Percentiles rank a stretch among this genome's conserved stretches.
These are phyloP conservation scores for Rhagologus leucostigma DNA, from an alignment of 2,113 vertebrate genomes.

Conservation along the genomic window DNA sequence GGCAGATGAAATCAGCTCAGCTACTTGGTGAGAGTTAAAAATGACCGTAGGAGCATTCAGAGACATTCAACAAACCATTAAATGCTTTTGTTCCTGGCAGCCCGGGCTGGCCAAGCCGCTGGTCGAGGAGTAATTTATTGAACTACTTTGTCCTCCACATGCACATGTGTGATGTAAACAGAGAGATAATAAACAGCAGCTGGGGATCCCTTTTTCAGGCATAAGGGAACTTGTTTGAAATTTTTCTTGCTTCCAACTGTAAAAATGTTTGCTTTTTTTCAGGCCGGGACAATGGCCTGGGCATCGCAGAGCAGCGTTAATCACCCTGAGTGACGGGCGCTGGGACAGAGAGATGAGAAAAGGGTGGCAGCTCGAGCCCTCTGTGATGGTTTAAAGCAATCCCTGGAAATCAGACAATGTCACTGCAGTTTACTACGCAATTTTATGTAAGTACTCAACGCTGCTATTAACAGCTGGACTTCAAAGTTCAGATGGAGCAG, in stretches of 20 bases:
- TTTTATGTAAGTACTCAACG: conserved; percentile 27
- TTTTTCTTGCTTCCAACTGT: conserved; percentile 58
- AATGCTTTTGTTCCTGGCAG: conserved; percentile 43
- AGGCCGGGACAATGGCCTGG: not conserved
- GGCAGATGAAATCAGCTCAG: not conserved
- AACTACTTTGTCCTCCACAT: conserved; percentile 54
- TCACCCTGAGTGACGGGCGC: not conserved
- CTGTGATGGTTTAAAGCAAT: not conserved
- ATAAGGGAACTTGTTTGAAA: conserved; percentile 29
- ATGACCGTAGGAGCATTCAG: not conserved
- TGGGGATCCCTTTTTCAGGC: conserved; percentile 50
- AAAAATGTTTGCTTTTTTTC: conserved; percentile 54
- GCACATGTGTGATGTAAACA: conserved; percentile 63
- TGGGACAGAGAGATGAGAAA: not conserved
- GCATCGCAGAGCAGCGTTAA: not conserved
- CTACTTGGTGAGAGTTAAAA: conserved; percentile 37
- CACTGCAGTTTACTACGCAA: not conserved
- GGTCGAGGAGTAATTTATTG: conserved; percentile 49
- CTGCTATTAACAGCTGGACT: conserved; percentile 61
- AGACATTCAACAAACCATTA: conserved; percentile 39
- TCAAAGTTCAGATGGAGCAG: conserved; percentile 48
- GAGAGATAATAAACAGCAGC: conserved; percentile 67
- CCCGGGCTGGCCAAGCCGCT: not conserved
- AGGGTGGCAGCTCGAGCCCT: not conserved
- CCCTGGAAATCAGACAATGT: conserved; percentile 19